Evolutionary conservation across 2,113 vertebrate species (phyloP).

Genomic region (Amblyopsis rosae): DNA sequence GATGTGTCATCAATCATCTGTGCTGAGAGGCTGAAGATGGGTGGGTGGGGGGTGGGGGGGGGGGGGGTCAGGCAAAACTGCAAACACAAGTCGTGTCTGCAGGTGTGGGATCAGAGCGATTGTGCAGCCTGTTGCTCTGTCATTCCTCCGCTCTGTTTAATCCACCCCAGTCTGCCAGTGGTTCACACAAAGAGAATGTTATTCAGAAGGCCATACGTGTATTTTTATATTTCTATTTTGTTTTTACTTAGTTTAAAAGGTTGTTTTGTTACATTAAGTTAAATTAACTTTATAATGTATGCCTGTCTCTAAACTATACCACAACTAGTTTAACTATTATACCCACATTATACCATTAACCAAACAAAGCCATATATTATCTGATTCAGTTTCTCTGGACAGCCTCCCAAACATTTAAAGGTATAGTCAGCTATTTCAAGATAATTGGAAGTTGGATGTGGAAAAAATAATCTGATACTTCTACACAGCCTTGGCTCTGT

Average conservation of each 20-base stretch:
- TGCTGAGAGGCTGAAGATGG: slow-evolving; percentile 53
- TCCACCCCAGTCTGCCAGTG: neutral
- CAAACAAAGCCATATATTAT: too few species aligned
- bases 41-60: neutral
- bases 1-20: slow-evolving; percentile 72
- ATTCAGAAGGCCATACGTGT: too few species aligned
- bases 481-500: too few species aligned
- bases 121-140: slow-evolving; percentile 18
- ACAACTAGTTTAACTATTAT: neutral
- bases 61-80: slow-evolving; percentile 37
- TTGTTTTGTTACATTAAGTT: neutral
- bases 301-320: neutral
- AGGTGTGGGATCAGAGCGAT: slow-evolving; percentile 57
- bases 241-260: too few species aligned
- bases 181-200: slow-evolving; percentile 1
- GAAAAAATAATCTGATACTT: too few species aligned
- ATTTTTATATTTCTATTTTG: too few species aligned
- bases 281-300: neutral
- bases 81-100: slow-evolving; percentile 49
- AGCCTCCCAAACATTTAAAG: too few species aligned
- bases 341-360: neutral
- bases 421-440: too few species aligned
- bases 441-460: too few species aligned
- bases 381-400: neutral
- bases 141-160: neutral